These are phyloP conservation scores for Cerastis leucographa DNA, from an alignment of 2,888 invertebrate genomes.

Conservation along the genomic window DNA sequence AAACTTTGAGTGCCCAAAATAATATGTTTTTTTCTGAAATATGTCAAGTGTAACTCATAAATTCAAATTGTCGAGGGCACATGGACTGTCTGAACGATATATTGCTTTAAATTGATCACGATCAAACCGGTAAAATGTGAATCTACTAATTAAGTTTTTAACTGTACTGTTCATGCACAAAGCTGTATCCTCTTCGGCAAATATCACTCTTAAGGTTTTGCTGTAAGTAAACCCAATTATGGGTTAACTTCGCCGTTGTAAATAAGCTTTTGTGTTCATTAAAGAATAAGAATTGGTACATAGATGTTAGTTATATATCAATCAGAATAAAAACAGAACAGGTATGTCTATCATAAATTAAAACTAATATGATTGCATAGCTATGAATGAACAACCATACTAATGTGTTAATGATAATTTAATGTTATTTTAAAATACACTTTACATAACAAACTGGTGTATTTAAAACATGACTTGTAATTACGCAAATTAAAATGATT, in stretches of 20 bases:
- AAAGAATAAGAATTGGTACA: no score
- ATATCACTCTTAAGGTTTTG: no score
- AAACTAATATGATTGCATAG: not conserved
- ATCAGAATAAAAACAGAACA: not conserved
- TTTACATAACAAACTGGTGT: slow-evolving; percentile 7
- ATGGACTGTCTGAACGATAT: not conserved
- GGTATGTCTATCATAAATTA: not conserved
- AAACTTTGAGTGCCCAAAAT: not conserved
- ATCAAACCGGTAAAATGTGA: not conserved
- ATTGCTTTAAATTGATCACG: not conserved
- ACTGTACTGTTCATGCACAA: no score
- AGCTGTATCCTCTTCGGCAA: no score
- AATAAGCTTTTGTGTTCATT: no score
- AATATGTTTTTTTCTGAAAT: not conserved
- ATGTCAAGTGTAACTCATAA: not conserved
- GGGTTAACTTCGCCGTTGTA: no score
- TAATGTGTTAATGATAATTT: no score
- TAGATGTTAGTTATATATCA: no score
- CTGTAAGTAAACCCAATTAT: no score
- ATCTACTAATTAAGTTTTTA: not conserved
- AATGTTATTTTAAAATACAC: slow-evolving; percentile 8
- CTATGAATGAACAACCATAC: not conserved
- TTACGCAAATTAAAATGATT: slow-evolving; percentile 23
- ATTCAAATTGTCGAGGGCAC: not conserved
- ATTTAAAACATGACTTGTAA: slow-evolving; percentile 14